Evolutionary conservation across 2,888 invertebrate species (phyloP), one percentile per base, ranked within the genome.

Genomic region (Biston stratarius): DNA sequence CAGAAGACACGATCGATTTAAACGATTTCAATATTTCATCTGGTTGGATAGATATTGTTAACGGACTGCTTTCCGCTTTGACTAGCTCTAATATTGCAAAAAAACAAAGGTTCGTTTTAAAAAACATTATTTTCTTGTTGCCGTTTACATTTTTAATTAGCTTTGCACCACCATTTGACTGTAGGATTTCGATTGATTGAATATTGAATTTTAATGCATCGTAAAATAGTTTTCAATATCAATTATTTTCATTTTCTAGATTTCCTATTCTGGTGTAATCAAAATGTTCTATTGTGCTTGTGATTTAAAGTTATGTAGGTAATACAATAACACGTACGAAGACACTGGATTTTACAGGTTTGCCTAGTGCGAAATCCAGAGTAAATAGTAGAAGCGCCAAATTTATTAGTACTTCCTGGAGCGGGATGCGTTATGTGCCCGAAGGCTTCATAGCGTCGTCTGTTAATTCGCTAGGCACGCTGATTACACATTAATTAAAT

Each of bases 11-110:
- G 0, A 85, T 71, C 0, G 80, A 74, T 55, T 82, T 76, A 34
- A 89, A 78, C 3, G 82, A 77, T 11, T 81, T 69, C 9, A 80
- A 60, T 8, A 88, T 71, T 52, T 83, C 77, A n/a, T 82, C 77
- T 0, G 83, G 75, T 12, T 75, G 77, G 0, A 88, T 34, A 57
- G 77, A 75, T 8, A 86, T 53, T 15, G 78, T 58, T 55, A 84
- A 69, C 6, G 74, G 57, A 6, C 77, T 66, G 12, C 70, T 64
- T 6, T 69, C 38, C 42, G 58, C 61, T 12, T 12, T 14, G 14
- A 49, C 38, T 12, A 61, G 58, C 38, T 51, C 45, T 47, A 69
- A 24, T 36, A 61, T 42, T 42, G 52, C 9, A 10, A 51, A 63
- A 60, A 56, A 47, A 49, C 5, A 60, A 8, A 60, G 7, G 14